Evolutionary conservation across 2,113 vertebrate species (phyloP).

Genomic region (Irena cyanogastra): DNA sequence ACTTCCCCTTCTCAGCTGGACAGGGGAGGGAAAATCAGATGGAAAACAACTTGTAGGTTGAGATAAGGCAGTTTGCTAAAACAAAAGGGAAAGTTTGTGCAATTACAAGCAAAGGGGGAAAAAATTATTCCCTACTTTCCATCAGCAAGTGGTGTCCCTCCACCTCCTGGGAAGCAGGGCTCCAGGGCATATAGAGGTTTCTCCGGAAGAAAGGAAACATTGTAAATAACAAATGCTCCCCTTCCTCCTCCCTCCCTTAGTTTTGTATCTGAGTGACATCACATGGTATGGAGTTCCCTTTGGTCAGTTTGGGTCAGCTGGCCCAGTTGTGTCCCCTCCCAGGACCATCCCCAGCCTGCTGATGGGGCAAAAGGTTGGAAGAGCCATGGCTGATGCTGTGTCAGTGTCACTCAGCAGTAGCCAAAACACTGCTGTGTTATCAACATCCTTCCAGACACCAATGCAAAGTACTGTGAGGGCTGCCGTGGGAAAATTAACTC

Average conservation of each 20-base stretch:
- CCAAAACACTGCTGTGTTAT: neutral
- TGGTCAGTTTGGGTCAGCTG: neutral
- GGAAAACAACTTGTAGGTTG: neutral
- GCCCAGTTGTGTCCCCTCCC: neutral
- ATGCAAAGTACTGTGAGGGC: neutral
- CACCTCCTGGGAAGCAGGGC: neutral
- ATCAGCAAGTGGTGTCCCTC: fast-evolving
- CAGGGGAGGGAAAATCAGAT: neutral
- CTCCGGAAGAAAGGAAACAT: neutral
- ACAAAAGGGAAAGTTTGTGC: neutral
- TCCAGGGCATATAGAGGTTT: fast-evolving
- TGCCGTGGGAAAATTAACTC: neutral
- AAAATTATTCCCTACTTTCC: neutral
- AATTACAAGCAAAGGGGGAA: neutral
- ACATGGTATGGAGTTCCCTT: neutral
- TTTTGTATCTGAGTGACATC: neutral
- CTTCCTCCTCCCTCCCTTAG: neutral
- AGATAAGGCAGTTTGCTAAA: neutral
- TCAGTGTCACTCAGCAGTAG: neutral
- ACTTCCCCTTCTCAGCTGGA: neutral
- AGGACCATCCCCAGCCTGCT: neutral
- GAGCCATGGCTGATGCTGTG: neutral
- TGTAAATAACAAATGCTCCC: neutral
- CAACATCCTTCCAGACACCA: neutral
- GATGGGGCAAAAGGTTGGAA: neutral